These are phyloP conservation scores for Stegastes partitus DNA, from an alignment of 2,113 vertebrate genomes.

Conservation along the genomic window DNA sequence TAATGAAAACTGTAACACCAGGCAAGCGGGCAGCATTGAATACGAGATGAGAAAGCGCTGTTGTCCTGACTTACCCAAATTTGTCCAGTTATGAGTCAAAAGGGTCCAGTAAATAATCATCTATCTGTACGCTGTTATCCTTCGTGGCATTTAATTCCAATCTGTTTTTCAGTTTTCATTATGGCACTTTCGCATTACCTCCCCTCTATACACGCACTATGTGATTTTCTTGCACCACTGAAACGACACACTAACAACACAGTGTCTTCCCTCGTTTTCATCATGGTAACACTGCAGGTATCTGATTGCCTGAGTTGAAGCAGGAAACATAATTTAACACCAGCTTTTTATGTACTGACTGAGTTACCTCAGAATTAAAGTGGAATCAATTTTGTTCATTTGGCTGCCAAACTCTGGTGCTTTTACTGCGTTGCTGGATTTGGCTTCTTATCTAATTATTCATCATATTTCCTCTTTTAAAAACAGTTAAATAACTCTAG, in stretches of 20 bases:
- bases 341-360: background rate
- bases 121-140: background rate
- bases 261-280: background rate
- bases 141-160: background rate
- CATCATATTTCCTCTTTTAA: background rate
- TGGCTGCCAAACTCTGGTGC: background rate
- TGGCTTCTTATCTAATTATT: background rate
- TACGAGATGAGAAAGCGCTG: constrained; percentile 37
- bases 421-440: background rate
- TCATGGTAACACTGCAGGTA: background rate
- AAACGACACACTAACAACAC: background rate
- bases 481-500: background rate
- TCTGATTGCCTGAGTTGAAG: background rate
- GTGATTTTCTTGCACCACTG: background rate
- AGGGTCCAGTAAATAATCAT: constrained; percentile 11
- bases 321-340: background rate
- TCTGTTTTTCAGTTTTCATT: background rate
- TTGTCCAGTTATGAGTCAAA: constrained; percentile 34
- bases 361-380: background rate
- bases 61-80: constrained; percentile 42
- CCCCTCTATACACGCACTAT: background rate
- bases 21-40: constrained; percentile 1
- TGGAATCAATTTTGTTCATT: background rate
- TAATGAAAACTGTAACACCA: constrained; percentile 57
- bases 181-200: background rate